Evolutionary conservation across 2,888 invertebrate genomes (phyloP), one percentile per base, ranked within the genome.

Genomic region (Leptopilina drosophilae): DNA sequence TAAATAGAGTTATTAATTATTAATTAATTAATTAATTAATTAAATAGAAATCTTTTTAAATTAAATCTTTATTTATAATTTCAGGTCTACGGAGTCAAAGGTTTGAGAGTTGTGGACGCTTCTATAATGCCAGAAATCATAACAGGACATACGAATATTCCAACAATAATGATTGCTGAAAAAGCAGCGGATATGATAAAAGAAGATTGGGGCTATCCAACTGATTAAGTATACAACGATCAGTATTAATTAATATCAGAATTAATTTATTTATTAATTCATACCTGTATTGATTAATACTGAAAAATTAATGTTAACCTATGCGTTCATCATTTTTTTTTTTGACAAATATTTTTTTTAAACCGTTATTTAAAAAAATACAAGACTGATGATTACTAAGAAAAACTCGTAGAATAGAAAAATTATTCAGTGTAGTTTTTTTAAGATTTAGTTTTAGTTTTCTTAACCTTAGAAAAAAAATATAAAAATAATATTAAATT

Each of bases 111-210:
- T 3, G 94, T 93, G 4, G 95, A 95, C 87, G 94, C 94, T 64
- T 94, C 95, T 82, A 92, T 95, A 33, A 94, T 95, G 90, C 95
- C 95, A 0, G 92, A 93, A 80, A 93, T 95, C 7, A 92, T 94
- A 69, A 93, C 93, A 0, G 95, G 94, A 0, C 95, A 95, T 88
- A 94, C 94, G 0, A 94, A 94, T 84, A 94, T 94, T 4, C 94
- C 95, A 8, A 93, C 94, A 0, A 93, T 94, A 56, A 95, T 95
- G 95, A 94, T 95, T 75, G 95, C 94, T 0, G 95, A 95, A 91
- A 95, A 95, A 87, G 94, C 93, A 5, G 93, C 95, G 0, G 95
- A 94, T 88, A 92, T 95, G 90, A 93, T 95, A 40, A 95, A 94
- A 86, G 87, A 90, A 77, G 92, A 92, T 78, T 94, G 94, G 94